A percentile compares a stretch with the other conserved stretches of the same genome.
Evolutionary conservation across 2,888 invertebrate species (phyloP).

Genomic region (Hemaris fuciformis): DNA sequence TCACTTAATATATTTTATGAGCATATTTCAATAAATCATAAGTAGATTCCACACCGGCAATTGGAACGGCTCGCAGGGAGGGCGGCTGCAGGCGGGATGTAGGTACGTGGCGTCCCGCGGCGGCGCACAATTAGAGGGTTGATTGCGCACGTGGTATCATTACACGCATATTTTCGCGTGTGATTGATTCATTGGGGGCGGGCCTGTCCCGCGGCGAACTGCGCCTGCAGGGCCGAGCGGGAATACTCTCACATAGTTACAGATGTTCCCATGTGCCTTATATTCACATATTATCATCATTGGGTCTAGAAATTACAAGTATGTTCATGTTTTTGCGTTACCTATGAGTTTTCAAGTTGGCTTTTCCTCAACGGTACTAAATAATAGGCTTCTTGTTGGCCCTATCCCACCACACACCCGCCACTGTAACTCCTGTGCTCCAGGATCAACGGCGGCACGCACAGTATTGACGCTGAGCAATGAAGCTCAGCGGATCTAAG

Average conservation of each 20-base stretch:
- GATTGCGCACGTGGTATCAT: slow-evolving; percentile 28
- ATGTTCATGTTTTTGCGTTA: too few relatives aligned
- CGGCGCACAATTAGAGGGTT: slow-evolving; percentile 36
- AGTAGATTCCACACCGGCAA: neutral
- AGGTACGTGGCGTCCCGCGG: slow-evolving; percentile 8
- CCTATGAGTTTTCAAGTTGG: too few relatives aligned
- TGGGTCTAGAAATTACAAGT: too few relatives aligned
- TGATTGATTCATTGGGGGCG: slow-evolving; percentile 15
- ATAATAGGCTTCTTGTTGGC: too few relatives aligned
- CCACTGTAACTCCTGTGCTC: too few relatives aligned
- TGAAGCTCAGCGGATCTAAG: too few relatives aligned
- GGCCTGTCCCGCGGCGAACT: neutral
- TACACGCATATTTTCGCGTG: slow-evolving; percentile 13
- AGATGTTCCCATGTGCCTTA: neutral
- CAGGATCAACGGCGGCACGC: too few relatives aligned
- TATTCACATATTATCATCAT: too few relatives aligned
- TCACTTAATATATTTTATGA: too few relatives aligned
- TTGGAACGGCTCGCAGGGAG: neutral
- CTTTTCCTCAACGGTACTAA: too few relatives aligned
- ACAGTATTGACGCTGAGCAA: too few relatives aligned
- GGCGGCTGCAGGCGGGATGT: neutral
- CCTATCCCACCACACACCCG: too few relatives aligned
- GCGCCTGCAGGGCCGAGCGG: neutral
- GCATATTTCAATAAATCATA: neutral
- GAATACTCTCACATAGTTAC: neutral